These are phyloP conservation scores for Drosophila quadrilineata DNA, from an alignment of 1,140 invertebrate species.

Conservation along the genomic window DNA sequence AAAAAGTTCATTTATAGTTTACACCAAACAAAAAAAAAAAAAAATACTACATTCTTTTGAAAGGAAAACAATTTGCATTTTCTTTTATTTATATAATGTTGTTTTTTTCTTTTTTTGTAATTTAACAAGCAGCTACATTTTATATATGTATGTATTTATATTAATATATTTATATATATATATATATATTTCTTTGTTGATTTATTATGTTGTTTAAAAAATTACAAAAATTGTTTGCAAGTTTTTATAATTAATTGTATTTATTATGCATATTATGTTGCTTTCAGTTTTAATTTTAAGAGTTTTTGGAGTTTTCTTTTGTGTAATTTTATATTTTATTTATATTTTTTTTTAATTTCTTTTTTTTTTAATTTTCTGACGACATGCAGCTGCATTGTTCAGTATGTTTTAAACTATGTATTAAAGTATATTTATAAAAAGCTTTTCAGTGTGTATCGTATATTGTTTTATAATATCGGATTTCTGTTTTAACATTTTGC, in stretches of 20 bases:
- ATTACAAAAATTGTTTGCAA: constrained; percentile 37
- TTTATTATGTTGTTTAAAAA: constrained; percentile 31
- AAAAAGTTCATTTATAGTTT: too few species aligned
- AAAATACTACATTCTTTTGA: neutral
- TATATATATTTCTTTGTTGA: neutral
- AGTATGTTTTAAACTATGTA: constrained; percentile 28
- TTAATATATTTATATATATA: neutral
- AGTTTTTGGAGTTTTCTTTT: neutral
- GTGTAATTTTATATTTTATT: neutral
- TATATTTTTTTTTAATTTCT: constrained; percentile 12
- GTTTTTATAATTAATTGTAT: neutral
- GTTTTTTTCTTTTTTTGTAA: too few species aligned
- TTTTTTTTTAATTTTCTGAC: constrained; percentile 9
- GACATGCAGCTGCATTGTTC: constrained; percentile 28
- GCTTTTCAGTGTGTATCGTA: constrained; percentile 31
- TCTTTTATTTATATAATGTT: neutral
- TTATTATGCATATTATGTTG: neutral
- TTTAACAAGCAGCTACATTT: constrained; percentile 11
- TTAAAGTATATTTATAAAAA: constrained; percentile 40
- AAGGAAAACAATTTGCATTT: constrained; percentile 19
- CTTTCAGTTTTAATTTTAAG: constrained; percentile 8
- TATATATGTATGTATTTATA: neutral
- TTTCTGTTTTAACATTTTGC: constrained; percentile 40
- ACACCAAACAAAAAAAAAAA: constrained; percentile 12
- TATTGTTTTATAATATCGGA: constrained; percentile 13